Percentiles rank a stretch among this genome's conserved stretches.
phyloP scores from a whole-genome alignment of 2,888 invertebrate species.

The Nasonia oneida region DNA sequence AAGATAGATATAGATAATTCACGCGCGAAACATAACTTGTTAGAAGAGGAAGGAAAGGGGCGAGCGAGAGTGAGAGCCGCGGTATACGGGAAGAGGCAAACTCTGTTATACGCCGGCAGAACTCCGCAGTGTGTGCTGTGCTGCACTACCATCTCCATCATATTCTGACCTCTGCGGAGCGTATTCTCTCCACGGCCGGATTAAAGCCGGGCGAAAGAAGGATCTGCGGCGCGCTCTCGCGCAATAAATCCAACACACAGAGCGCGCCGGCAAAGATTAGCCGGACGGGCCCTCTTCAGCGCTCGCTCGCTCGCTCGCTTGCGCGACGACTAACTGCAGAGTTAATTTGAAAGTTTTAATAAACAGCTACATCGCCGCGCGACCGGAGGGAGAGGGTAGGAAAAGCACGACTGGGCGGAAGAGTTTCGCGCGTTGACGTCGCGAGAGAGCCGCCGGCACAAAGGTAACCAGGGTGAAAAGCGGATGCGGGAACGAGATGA shows the following conservation, averaged over 20 bases:
- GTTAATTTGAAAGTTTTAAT: conserved; percentile 74
- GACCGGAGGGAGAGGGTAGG: neutral
- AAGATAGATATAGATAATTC: neutral
- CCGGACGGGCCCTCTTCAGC: neutral
- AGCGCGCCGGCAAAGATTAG: neutral
- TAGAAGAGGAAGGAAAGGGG: neutral
- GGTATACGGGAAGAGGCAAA: neutral
- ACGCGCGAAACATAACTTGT: conserved; percentile 10
- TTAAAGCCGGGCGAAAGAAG: conserved; percentile 4
- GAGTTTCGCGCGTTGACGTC: neutral
- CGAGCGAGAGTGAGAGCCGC: neutral
- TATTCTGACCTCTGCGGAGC: neutral
- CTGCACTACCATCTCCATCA: neutral
- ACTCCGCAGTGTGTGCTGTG: neutral
- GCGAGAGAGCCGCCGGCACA: neutral
- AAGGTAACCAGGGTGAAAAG: conserved; percentile 38
- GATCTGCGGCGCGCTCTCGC: neutral
- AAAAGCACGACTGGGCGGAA: conserved; percentile 36
- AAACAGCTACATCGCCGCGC: conserved; percentile 65
- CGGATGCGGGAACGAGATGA: conserved; percentile 9
- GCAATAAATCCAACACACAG: neutral
- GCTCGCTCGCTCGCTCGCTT: neutral
- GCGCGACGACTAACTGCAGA: conserved; percentile 34
- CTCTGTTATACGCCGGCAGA: conserved; percentile 20
- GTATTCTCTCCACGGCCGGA: neutral